Evolutionary conservation across 2,797 vertebrate genomes (phyloP), one percentile per base, ranked within the genome.

Genomic region (Petrocephalus sullivani): DNA sequence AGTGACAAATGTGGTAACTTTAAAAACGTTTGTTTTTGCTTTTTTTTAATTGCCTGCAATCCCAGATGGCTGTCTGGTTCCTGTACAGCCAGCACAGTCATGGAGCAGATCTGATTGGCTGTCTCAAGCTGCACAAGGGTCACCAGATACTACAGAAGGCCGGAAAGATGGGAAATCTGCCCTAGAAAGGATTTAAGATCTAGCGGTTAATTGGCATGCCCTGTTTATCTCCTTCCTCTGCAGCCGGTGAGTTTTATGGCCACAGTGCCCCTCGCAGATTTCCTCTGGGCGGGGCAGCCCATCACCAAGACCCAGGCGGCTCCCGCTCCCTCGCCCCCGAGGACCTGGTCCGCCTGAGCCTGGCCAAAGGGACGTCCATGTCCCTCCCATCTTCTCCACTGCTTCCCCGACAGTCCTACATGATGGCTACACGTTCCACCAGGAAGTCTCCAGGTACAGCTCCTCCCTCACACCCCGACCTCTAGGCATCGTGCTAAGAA

Each of bases 311-410:
- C 28, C 92, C 94, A 10, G 92, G 94, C 58, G 6, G 87, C 71
- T 91, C 92, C 5, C 88, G 90, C 57, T 92, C 94, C 58, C 93
- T 93, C 0, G 28, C 91, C 88, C 91, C 93, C 1, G 97, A 97
- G 75, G 97, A 97, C 83, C 89, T 95, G 46, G 97, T 96, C 67
- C 96, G 96, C 89, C 93, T 96, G 88, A 96, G 94, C 90, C 91
- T 98, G 89, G 92, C 97, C 83, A 99, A 97, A 93, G 98, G 98
- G 10, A 97, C 98, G 85, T 99, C 98, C 2, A 98, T 99, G 97
- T 99, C 98, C 0, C 95, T 99, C 87, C 98, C 98, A 0, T 98
- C 98, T 49, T 99, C 98, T 0, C 98, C 98, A 67, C 95, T 99
- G 78, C 93, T 99, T 93, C 98, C 98, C 5, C 95, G 98, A 78